Base-by-base conservation (phyloP, 2,113 vertebrate species). In the Gasterosteus nipponicus region DNA sequence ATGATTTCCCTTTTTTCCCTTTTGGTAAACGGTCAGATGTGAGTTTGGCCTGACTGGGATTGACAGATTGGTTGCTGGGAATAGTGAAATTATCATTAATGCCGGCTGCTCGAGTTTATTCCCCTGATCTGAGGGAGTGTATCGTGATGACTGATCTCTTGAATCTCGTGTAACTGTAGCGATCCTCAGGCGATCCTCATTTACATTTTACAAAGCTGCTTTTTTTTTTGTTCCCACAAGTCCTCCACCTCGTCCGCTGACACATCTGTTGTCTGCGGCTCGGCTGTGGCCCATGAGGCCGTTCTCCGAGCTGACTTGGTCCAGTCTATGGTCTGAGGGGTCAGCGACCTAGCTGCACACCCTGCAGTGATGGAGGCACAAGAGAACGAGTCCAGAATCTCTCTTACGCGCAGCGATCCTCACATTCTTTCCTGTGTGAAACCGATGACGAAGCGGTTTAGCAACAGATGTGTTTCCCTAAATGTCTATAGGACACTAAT, bases 371-470 rank as follows among this genome's bases (percentile, higher is more conserved):
- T 64, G 16, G 39, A 72, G 51, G 19, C 3, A 44, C 16, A 44
- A 68, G 22, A 74, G 49, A 86, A 70, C 80, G 22, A 77, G 73
- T 31, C 46, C 49, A 38, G 77, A 53, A 26, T 73, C 60, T 51
- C 35, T 84, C 64, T 68, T 74, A 80, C 80, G 70, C 18, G 1
- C 72, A 80, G 49, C 75, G 74, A 67, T 87, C 79, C 87, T 84
- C 77, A 78, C 83, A 90, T 90, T 91, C 89, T 90, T 90, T 91
- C 86, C 57, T 73, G 60, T 57, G 73, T 69, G 61, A 84, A 85
- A 85, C 56, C 79, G 76, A 61, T 66, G 60, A 77, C 19, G 35
- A 62, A 77, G 78, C 80, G 77, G 72, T 84, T 87, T 73, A 80
- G 61, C 75, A 57, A 39, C 12, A 51, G 19, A 41, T 0, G 19